A percentile compares a stretch with the other conserved stretches of the same genome.
Evolutionary conservation across 2,888 invertebrate species (phyloP).

Genomic region (Muscina levida): DNA sequence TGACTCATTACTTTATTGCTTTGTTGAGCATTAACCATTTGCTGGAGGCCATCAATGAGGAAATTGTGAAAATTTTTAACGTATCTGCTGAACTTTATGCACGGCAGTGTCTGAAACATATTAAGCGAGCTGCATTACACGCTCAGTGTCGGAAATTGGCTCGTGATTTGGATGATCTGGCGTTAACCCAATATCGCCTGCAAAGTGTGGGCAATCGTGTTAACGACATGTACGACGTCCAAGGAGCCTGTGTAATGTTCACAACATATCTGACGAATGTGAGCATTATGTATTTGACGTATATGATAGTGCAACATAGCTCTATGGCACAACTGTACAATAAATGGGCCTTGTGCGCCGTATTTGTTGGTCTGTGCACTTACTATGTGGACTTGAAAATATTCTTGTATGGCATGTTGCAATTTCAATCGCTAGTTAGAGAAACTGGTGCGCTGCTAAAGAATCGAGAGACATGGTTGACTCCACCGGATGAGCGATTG

Average conservation of each 20-base stretch:
- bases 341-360: neutral
- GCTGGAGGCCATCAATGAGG: slow-evolving; percentile 31
- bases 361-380: neutral
- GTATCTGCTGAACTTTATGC: neutral
- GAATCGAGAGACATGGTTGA: slow-evolving; percentile 10
- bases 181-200: slow-evolving; percentile 24
- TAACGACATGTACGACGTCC: slow-evolving; percentile 38
- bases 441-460: slow-evolving; percentile 23
- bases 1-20: slow-evolving; percentile 33
- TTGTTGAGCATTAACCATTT: slow-evolving; percentile 9
- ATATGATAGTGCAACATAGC: slow-evolving; percentile 23
- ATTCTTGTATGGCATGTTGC: slow-evolving; percentile 20
- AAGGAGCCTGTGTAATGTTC: slow-evolving; percentile 26
- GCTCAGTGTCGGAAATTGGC: slow-evolving; percentile 20
- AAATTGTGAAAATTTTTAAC: slow-evolving; percentile 25
- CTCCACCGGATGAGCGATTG: slow-evolving; percentile 28
- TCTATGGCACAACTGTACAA: neutral
- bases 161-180: slow-evolving; percentile 40
- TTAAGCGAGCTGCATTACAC: slow-evolving; percentile 20
- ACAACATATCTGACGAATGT: slow-evolving; percentile 48
- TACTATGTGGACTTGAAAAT: slow-evolving; percentile 30
- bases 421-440: slow-evolving; percentile 16
- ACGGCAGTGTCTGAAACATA: neutral
- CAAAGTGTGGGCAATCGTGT: slow-evolving; percentile 36
- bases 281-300: slow-evolving; percentile 33